Conservation (phyloP, 2,113 vertebrate genomes). For the Heloderma charlesbogerti region DNA sequence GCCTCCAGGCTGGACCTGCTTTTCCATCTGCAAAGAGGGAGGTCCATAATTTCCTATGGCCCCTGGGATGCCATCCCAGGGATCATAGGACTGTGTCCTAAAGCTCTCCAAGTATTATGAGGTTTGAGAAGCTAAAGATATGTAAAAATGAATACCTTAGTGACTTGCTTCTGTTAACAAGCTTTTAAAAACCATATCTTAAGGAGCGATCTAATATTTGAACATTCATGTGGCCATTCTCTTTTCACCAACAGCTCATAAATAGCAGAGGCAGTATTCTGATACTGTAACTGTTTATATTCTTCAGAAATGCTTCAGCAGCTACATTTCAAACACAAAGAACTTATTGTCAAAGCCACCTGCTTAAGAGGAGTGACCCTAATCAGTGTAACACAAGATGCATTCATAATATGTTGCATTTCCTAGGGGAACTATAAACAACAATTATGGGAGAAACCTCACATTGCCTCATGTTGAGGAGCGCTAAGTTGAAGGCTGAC, state of each 20-base stretch:
- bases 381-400: neutral
- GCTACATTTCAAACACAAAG: conserved; percentile 3
- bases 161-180: neutral
- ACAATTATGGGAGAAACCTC: conserved; percentile 7
- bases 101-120: neutral
- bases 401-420: conserved; percentile 5
- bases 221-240: neutral
- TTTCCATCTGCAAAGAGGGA: too few species aligned
- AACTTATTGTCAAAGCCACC: conserved; percentile 20
- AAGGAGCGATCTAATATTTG: neutral
- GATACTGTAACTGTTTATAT: conserved; percentile 1
- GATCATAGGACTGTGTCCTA: neutral
- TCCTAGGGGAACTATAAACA: conserved; percentile 24
- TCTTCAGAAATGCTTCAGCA: conserved; percentile 11
- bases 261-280: neutral
- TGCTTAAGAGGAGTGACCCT: neutral
- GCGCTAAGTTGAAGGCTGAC: neutral
- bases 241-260: neutral
- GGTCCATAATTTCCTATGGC: too few species aligned
- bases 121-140: neutral
- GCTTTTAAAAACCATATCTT: neutral
- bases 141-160: neutral
- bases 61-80: too few species aligned
- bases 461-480: neutral
- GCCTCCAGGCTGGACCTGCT: too few species aligned